Evolutionary conservation across 2,113 vertebrate species (phyloP).

Genomic region (Dipodomys spectabilis): DNA sequence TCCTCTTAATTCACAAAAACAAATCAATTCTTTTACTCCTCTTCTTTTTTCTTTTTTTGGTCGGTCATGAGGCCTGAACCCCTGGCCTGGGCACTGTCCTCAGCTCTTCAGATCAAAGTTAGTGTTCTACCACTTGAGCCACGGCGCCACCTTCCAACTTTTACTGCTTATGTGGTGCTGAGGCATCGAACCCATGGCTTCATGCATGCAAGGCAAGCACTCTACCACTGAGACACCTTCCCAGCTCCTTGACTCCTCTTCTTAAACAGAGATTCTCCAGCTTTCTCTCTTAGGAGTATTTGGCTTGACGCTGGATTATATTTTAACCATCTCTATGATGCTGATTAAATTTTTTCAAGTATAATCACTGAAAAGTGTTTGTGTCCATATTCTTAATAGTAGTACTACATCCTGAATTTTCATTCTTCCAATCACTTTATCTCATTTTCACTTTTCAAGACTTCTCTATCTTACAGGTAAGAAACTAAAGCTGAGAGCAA

Average conservation of each 20-base stretch:
- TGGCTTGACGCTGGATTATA: constrained; percentile 20
- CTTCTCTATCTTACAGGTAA: not conserved
- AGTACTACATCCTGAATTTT: not conserved
- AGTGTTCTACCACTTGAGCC: not conserved
- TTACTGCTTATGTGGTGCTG: too few relatives aligned
- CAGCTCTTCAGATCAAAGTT: not conserved
- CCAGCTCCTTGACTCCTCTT: not conserved
- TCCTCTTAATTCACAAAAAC: too few relatives aligned
- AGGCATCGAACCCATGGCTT: too few relatives aligned
- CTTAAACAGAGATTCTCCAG: not conserved
- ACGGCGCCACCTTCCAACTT: too few relatives aligned
- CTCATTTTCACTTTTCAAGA: not conserved
- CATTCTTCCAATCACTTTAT: constrained; percentile 3
- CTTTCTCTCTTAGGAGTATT: constrained; percentile 7
- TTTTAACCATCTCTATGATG: not conserved
- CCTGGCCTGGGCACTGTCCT: too few relatives aligned
- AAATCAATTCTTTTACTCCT: not conserved
- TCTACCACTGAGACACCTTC: too few relatives aligned
- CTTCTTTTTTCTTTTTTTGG: too few relatives aligned
- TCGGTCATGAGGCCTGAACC: too few relatives aligned
- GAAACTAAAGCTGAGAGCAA: not conserved
- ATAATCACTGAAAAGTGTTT: not conserved
- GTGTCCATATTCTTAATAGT: not conserved
- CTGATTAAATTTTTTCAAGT: not conserved
- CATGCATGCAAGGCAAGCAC: too few relatives aligned